Conservation (phyloP, 1,140 invertebrate genomes). For the Hydropsyche tenuis region DNA sequence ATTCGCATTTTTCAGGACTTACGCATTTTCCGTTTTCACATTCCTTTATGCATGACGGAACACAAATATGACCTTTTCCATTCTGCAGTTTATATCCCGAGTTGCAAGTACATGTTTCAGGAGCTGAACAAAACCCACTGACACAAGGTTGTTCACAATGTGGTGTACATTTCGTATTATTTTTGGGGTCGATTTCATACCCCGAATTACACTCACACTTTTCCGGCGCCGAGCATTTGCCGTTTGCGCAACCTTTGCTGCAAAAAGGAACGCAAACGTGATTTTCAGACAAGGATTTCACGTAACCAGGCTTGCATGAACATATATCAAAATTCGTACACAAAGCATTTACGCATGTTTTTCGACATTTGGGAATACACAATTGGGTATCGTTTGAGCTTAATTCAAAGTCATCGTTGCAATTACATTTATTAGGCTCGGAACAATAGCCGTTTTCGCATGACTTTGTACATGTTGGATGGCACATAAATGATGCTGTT, state of each 20-base stretch:
- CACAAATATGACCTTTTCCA: constrained; percentile 44
- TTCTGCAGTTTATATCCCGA: constrained; percentile 41
- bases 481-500: neutral
- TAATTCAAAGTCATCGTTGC: neutral
- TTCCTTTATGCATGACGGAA: constrained; percentile 12
- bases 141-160: constrained; percentile 56
- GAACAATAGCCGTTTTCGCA: constrained; percentile 1
- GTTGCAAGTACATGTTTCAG: constrained; percentile 51
- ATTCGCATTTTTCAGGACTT: constrained; percentile 61
- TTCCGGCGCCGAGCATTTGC: neutral
- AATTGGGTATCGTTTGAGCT: constrained; percentile 37
- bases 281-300: neutral
- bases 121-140: constrained; percentile 59
- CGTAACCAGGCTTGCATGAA: constrained; percentile 44
- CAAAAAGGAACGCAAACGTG: constrained; percentile 53
- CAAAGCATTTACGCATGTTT: neutral
- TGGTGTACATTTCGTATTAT: constrained; percentile 60
- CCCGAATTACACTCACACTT: constrained; percentile 35
- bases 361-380: neutral
- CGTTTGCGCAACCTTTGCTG: constrained; percentile 39
- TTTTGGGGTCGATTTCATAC: neutral
- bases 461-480: neutral
- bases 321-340: constrained; percentile 52
- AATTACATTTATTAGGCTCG: neutral
- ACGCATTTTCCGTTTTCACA: constrained; percentile 30